Evolutionary conservation across 1,140 invertebrate genomes (phyloP).

Genomic region (Diorhabda sublineata): DNA sequence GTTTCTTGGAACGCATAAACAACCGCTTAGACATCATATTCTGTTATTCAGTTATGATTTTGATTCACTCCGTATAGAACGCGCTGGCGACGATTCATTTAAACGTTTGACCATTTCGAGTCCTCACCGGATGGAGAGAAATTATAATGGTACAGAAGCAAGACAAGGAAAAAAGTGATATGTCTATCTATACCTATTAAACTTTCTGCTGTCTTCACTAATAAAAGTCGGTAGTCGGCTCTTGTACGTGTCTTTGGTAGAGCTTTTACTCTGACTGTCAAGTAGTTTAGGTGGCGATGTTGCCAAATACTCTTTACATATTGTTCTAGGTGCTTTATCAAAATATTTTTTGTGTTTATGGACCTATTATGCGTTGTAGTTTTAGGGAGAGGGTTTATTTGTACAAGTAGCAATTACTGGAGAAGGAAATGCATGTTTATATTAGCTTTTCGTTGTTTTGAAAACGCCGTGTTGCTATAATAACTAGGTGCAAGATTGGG

Average conservation of each 20-base stretch:
- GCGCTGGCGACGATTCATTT: background rate
- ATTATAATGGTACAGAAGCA: slow-evolving; percentile 1
- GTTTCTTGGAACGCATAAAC: too few species aligned
- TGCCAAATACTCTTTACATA: background rate
- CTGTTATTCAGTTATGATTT: too few species aligned
- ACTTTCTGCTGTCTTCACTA: background rate
- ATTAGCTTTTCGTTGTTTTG: too few species aligned
- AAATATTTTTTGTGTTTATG: too few species aligned
- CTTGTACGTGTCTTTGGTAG: background rate
- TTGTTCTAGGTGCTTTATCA: background rate
- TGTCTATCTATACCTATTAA: background rate
- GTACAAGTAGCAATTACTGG: too few species aligned
- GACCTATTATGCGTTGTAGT: too few species aligned
- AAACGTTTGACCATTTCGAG: background rate
- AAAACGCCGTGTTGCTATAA: too few species aligned
- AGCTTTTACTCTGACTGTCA: background rate
- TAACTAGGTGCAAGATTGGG: too few species aligned
- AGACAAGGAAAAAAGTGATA: background rate
- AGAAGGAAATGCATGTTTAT: too few species aligned
- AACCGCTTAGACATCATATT: too few species aligned
- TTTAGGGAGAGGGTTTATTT: too few species aligned
- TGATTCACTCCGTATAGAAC: background rate
- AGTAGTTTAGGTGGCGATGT: background rate
- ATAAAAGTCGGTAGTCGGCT: too few species aligned
- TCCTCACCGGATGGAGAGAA: slow-evolving; percentile 1